phyloP scores from a whole-genome alignment of 2,888 invertebrate genomes.

The Tiphia femorata region DNA sequence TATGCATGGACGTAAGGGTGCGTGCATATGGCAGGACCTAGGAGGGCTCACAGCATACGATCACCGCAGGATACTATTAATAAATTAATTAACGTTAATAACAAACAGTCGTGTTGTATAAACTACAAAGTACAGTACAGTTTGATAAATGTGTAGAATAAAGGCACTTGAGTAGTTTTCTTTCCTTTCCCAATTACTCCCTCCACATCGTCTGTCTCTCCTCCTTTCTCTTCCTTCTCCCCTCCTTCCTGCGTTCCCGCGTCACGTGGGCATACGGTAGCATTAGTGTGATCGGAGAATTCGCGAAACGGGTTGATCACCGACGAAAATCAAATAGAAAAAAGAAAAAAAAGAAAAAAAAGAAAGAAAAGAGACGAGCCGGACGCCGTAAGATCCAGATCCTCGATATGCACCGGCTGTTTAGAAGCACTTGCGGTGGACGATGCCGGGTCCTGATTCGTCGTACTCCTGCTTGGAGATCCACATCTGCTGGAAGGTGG shows the following conservation, averaged over 20 bases:
- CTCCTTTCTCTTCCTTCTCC: constrained; percentile 1
- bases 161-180: constrained; percentile 61
- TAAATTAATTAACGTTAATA: constrained; percentile 61
- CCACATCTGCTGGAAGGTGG: constrained; percentile 90
- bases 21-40: constrained; percentile 8
- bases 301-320: constrained; percentile 10
- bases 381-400: constrained; percentile 13
- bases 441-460: constrained; percentile 90
- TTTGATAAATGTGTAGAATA: constrained; percentile 66
- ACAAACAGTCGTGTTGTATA: constrained; percentile 62
- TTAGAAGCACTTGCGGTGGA: constrained; percentile 98
- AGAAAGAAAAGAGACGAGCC: constrained; percentile 36
- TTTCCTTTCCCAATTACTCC: constrained; percentile 23
- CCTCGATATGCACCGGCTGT: constrained; percentile 55
- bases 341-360: constrained; percentile 13
- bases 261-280: neutral
- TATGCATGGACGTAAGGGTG: constrained; percentile 13
- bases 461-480: constrained; percentile 76
- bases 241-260: constrained; percentile 11
- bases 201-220: constrained; percentile 22
- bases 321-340: neutral
- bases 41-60: constrained; percentile 22
- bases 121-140: constrained; percentile 63
- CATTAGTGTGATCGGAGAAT: constrained; percentile 1
- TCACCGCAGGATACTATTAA: constrained; percentile 44